Evolutionary conservation across 2,797 vertebrate genomes (phyloP), one percentile per base, ranked within the genome.

Genomic region (Brotula barbata): DNA sequence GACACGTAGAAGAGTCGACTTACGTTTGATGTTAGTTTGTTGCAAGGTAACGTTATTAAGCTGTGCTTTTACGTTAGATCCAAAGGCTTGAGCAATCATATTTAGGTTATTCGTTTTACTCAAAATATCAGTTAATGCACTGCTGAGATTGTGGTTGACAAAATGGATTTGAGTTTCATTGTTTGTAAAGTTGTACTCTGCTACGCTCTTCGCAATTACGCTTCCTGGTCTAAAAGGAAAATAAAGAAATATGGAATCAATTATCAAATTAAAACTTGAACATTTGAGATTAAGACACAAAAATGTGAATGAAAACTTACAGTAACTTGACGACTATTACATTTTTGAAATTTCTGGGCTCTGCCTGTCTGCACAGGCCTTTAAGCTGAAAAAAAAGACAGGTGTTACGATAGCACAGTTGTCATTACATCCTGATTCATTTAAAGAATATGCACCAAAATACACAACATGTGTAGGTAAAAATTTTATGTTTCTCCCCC

Each of bases 141-240:
- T 6, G 11, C 34, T 28, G 49, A 91, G 69, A 7, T 75, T 12
- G 4, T 19, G 67, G 72, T 91, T 92, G 44, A 92, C 55, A 68
- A 80, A 86, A 2, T 68, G 21, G 58, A 91, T 91, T 74, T 91
- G 69, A 7, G 74, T 65, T 40, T 85, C 45, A 51, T 84, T 89
- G 71, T 91, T 91, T 40, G 50, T 34, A 74, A 89, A 91, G 31
- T 3, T 68, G 66, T 91, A 91, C 51, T 75, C 61, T 0, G 40
- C 87, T 50, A 68, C 15, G 3, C 67, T 86, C 13, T 85, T 67
- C 44, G 77, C 84, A 40, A 89, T 59, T 47, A 90, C 64, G 59
- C 78, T 83, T 68, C 88, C 88, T 1, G 0, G 0, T 43, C 87
- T 88, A 16, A 33, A 41, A 49, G 16, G 7, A 58, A 45, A 67